Conservation (phyloP, 2,113 vertebrate species). For the Labeo rohita region DNA sequence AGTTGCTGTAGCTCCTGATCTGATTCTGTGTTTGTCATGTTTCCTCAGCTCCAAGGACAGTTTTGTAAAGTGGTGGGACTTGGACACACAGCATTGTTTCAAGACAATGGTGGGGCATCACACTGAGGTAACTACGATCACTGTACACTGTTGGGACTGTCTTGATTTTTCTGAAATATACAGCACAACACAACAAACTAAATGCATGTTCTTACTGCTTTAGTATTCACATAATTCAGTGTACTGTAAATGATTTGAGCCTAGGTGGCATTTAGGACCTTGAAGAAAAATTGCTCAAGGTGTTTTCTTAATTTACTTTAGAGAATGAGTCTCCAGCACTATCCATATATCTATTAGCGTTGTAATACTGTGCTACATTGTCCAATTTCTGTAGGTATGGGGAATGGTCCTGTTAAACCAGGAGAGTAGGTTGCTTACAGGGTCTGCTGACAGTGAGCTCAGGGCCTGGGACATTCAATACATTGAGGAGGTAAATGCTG, state of each 20-base stretch:
- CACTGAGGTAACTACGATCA: conserved; percentile 82
- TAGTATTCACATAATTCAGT: background rate
- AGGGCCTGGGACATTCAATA: conserved; percentile 88
- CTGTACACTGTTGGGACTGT: background rate
- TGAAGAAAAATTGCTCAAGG: background rate
- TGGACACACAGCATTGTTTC: conserved; percentile 97
- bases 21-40: conserved; percentile 36
- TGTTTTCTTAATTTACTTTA: background rate
- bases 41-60: conserved; percentile 89
- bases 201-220: background rate
- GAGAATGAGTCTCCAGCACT: background rate
- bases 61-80: conserved; percentile 97
- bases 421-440: conserved; percentile 87
- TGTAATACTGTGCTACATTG: background rate
- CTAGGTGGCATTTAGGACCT: background rate
- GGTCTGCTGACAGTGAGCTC: conserved; percentile 93
- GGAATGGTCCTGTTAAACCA: conserved; percentile 84
- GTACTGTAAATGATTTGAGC: background rate
- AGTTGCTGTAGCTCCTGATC: background rate
- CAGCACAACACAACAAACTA: background rate
- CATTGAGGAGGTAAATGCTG: conserved; percentile 73
- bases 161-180: background rate
- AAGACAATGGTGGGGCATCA: conserved; percentile 95
- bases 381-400: conserved; percentile 83
- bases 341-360: background rate